phyloP scores from a whole-genome alignment of 64 coral and sea anemone species.

The Stichodactyla helianthus region DNA sequence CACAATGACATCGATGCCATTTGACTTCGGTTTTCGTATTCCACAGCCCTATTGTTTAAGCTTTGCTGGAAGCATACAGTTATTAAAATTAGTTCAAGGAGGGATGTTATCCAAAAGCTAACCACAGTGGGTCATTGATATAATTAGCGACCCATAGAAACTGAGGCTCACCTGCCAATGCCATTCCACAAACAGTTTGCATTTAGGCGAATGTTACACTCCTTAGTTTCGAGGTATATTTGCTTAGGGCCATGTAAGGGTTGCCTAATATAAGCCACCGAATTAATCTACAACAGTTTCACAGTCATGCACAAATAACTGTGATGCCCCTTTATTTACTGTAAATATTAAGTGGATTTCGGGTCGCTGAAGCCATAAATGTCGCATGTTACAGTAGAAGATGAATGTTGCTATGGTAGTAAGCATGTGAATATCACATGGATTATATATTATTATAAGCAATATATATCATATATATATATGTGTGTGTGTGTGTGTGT shows the following conservation, averaged over 20 bases:
- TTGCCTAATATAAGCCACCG: not conserved
- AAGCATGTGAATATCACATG: too few species aligned
- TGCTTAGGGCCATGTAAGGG: too few species aligned
- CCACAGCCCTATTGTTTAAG: not conserved
- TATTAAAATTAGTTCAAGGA: not conserved
- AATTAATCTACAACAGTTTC: not conserved
- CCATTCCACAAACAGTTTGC: not conserved
- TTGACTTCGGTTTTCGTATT: not conserved
- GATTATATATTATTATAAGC: too few species aligned
- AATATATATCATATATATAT: not conserved
- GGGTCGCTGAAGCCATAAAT: not conserved
- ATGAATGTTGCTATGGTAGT: too few species aligned
- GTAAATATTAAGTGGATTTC: not conserved
- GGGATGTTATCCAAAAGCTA: not conserved
- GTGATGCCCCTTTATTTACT: not conserved
- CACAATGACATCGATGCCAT: not conserved
- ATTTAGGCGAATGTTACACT: not conserved
- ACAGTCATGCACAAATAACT: not conserved
- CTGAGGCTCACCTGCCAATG: not conserved
- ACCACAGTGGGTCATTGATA: slow-evolving; percentile 12
- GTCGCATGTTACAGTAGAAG: too few species aligned
- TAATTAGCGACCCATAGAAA: slow-evolving; percentile 1
- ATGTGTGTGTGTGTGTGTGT: not conserved
- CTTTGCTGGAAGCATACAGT: not conserved
- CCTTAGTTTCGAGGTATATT: too few species aligned